Percentiles rank a stretch among this genome's conserved stretches.
Evolutionary conservation across 2,113 vertebrate genomes (phyloP).

Genomic region (Cricetomys ansorgei): DNA sequence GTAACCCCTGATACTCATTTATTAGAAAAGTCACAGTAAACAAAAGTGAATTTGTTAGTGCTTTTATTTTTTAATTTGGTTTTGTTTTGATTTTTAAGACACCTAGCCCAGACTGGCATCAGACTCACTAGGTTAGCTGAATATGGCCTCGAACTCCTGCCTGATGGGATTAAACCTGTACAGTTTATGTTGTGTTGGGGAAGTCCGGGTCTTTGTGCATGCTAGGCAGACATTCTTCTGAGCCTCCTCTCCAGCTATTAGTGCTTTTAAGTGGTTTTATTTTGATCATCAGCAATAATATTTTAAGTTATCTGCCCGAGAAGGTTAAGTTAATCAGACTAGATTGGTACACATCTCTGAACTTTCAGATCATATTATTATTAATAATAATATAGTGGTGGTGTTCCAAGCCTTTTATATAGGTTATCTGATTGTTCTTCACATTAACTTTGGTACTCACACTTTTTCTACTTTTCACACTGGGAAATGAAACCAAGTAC

Average conservation of each 20-base stretch:
- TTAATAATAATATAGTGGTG: neutral
- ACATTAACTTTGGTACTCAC: neutral
- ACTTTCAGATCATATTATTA: conserved; percentile 17
- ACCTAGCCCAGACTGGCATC: neutral
- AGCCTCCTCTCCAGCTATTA: neutral
- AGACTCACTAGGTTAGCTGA: neutral
- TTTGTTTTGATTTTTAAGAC: neutral
- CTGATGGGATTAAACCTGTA: neutral
- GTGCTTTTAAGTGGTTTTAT: neutral
- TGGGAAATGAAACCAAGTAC: neutral
- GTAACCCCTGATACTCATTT: neutral
- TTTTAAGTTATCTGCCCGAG: neutral
- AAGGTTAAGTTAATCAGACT: conserved; percentile 17
- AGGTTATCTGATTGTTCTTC: neutral
- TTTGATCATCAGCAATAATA: neutral
- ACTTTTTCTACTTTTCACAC: neutral
- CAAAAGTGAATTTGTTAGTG: neutral
- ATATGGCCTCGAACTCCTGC: neutral
- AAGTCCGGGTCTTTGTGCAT: neutral
- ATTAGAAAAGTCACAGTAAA: neutral
- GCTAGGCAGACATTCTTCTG: neutral
- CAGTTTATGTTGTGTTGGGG: neutral
- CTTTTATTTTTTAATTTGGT: neutral
- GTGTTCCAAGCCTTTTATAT: neutral
- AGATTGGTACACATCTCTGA: neutral